phyloP scores from a whole-genome alignment of 2,113 vertebrate genomes.

The Leptocoma aspasia region DNA sequence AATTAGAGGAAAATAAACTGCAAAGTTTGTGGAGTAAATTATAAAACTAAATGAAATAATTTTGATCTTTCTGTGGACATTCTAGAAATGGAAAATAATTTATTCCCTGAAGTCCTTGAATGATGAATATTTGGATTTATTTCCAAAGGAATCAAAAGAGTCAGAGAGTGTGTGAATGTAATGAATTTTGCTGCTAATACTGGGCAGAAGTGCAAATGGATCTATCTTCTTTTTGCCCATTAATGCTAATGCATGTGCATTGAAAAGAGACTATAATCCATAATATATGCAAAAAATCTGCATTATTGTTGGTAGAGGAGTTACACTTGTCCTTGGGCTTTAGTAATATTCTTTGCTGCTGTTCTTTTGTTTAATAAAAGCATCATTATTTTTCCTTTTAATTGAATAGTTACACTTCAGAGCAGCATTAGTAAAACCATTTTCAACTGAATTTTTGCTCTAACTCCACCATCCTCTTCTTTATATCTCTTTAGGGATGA shows the following conservation, averaged over 20 bases:
- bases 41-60: conserved; percentile 36
- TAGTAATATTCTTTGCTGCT: background rate
- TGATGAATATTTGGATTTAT: conserved; percentile 34
- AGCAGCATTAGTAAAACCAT: conserved; percentile 2
- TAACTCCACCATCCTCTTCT: background rate
- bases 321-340: conserved; percentile 30
- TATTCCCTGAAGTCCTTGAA: background rate
- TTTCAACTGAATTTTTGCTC: background rate
- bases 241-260: conserved; percentile 46
- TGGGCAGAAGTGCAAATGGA: conserved; percentile 12
- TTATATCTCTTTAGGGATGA: background rate
- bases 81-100: conserved; percentile 25
- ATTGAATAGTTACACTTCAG: conserved; percentile 50
- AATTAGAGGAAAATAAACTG: conserved; percentile 2
- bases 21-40: conserved; percentile 24
- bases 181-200: conserved; percentile 9
- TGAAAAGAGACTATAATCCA: background rate
- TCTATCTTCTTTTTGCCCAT: conserved; percentile 8
- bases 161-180: background rate
- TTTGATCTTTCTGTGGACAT: conserved; percentile 37
- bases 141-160: conserved; percentile 28
- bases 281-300: conserved; percentile 27
- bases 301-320: background rate
- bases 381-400: conserved; percentile 60
- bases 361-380: conserved; percentile 53